Conservation (phyloP, 2,888 invertebrate genomes). For the Resseliella maxima region DNA sequence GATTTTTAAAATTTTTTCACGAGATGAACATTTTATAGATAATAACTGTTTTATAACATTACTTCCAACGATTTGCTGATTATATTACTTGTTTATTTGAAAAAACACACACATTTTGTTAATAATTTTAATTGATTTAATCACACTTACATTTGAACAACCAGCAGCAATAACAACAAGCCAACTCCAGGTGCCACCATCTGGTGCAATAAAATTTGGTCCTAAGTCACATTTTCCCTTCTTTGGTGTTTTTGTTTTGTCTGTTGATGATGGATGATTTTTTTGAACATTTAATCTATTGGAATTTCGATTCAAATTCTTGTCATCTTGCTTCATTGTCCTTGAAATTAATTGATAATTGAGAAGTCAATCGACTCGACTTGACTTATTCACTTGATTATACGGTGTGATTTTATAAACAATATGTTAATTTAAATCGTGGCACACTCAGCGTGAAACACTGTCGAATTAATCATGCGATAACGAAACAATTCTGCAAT, state of each 20-base stretch:
- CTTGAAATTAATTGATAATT: not conserved
- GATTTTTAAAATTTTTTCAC: not conserved
- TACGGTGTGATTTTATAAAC: not conserved
- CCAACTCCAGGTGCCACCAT: conserved; percentile 78
- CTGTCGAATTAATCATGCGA: conserved; percentile 21
- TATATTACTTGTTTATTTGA: too few relatives aligned
- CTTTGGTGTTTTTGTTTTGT: conserved; percentile 67
- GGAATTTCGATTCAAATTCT: not conserved
- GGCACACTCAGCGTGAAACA: not conserved
- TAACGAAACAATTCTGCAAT: not conserved
- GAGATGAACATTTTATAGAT: too few relatives aligned
- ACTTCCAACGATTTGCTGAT: too few relatives aligned
- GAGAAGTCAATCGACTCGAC: not conserved
- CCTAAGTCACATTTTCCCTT: conserved; percentile 66
- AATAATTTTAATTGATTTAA: not conserved
- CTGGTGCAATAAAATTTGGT: conserved; percentile 75
- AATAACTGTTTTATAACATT: too few relatives aligned
- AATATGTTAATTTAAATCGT: not conserved
- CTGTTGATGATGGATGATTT: conserved; percentile 58
- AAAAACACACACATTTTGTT: too few relatives aligned
- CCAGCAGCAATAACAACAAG: conserved; percentile 78
- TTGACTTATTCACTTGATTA: not conserved
- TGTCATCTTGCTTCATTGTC: not conserved
- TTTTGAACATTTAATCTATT: not conserved
- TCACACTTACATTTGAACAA: conserved; percentile 75